Conservation (phyloP, 2,888 invertebrate species). For the Serripes groenlandicus region DNA sequence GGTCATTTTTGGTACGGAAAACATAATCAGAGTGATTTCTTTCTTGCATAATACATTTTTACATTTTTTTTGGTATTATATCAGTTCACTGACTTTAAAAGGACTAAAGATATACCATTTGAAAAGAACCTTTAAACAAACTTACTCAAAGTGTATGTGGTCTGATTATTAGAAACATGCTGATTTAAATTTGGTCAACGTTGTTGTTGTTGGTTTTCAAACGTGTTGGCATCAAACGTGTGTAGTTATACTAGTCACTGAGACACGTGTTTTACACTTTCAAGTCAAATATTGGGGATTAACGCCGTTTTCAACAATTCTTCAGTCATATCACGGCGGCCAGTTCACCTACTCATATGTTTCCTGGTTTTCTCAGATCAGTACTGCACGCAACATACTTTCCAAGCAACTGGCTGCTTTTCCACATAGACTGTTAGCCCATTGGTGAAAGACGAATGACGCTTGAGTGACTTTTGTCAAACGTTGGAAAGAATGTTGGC, state of each 20-base stretch:
- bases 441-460: not conserved
- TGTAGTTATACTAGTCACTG: too few relatives aligned
- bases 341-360: not conserved
- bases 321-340: not conserved
- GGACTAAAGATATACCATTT: too few relatives aligned
- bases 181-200: not conserved
- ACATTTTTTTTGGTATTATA: too few relatives aligned
- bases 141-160: too few relatives aligned
- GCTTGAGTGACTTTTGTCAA: not conserved
- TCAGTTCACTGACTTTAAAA: too few relatives aligned
- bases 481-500: too few relatives aligned
- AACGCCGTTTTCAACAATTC: not conserved
- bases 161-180: too few relatives aligned
- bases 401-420: not conserved
- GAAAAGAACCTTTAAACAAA: too few relatives aligned
- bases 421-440: not conserved
- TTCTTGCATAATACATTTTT: too few relatives aligned
- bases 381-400: not conserved
- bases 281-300: not conserved
- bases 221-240: too few relatives aligned
- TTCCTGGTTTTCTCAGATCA: not conserved
- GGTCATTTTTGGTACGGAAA: slow-evolving; percentile 1
- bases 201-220: not conserved
- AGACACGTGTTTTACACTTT: too few relatives aligned
- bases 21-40: too few relatives aligned